These are phyloP conservation scores for Xiphophorus couchianus DNA, from an alignment of 2,113 vertebrate species.

Conservation along the genomic window DNA sequence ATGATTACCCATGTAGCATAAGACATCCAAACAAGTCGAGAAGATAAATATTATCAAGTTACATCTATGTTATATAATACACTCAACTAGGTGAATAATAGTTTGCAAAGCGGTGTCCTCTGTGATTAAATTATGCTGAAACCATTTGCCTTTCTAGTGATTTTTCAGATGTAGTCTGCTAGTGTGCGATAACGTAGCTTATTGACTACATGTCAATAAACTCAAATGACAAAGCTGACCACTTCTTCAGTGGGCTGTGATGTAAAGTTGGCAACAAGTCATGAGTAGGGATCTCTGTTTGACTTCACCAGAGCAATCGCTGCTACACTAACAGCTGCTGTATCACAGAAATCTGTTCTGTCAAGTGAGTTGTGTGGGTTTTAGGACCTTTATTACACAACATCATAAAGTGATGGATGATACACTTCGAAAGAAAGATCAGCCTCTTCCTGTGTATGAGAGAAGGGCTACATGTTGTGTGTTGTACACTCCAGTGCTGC, in stretches of 20 bases:
- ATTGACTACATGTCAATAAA: constrained; percentile 69
- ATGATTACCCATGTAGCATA: no score
- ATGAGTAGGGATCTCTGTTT: constrained; percentile 51
- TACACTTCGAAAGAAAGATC: constrained; percentile 65
- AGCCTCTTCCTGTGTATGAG: constrained; percentile 62
- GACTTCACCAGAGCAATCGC: constrained; percentile 58
- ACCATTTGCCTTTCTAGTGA: constrained; percentile 58
- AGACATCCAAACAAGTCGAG: constrained; percentile 12
- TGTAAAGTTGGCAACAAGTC: constrained; percentile 53
- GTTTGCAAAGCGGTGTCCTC: constrained; percentile 47
- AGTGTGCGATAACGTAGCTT: constrained; percentile 21
- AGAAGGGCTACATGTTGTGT: constrained; percentile 49
- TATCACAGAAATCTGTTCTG: constrained; percentile 53
- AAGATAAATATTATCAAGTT: constrained; percentile 42
- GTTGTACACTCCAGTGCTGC: constrained; percentile 45
- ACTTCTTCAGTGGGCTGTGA: constrained; percentile 59
- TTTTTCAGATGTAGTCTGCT: constrained; percentile 52
- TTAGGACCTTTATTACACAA: constrained; percentile 54
- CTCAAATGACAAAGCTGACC: constrained; percentile 59
- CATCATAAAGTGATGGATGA: constrained; percentile 71
- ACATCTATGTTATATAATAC: constrained; percentile 54
- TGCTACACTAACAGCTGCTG: constrained; percentile 55
- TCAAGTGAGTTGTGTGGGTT: constrained; percentile 35
- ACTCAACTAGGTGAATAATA: constrained; percentile 59
- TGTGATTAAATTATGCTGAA: constrained; percentile 37